Evolutionary conservation across 2,113 vertebrate species (phyloP).

Genomic region (Rallus limicola): DNA sequence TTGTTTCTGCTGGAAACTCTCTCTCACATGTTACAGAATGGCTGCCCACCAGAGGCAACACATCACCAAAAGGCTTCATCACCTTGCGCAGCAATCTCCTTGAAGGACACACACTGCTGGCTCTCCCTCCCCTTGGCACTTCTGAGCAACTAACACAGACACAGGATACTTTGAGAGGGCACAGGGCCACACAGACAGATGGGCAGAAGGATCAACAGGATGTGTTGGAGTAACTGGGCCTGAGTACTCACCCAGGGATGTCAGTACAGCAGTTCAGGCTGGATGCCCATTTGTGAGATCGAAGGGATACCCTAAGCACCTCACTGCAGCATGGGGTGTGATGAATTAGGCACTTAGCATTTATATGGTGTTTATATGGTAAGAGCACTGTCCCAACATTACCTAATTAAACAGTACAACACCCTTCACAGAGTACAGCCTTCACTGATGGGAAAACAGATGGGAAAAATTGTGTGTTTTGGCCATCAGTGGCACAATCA

Average conservation of each 20-base stretch:
- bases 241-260: not conserved
- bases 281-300: not conserved
- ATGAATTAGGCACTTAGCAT: not conserved
- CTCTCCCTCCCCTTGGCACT: not conserved
- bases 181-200: conserved; percentile 43
- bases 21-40: not conserved
- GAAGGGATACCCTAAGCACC: not conserved
- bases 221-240: not conserved
- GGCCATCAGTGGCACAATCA: not conserved
- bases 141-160: not conserved
- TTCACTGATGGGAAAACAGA: not conserved
- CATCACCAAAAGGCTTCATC: rapidly evolving
- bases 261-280: not conserved
- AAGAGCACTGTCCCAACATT: not conserved
- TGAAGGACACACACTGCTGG: not conserved
- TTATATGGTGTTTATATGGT: not conserved
- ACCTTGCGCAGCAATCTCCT: not conserved
- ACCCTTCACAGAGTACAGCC: not conserved
- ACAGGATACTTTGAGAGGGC: not conserved
- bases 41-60: not conserved
- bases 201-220: not conserved
- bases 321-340: not conserved
- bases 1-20: not conserved
- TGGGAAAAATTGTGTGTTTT: not conserved
- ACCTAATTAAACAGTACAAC: not conserved